Conservation (phyloP, 92 coral and sea anemone genomes). For the Blastomussa wellsi region DNA sequence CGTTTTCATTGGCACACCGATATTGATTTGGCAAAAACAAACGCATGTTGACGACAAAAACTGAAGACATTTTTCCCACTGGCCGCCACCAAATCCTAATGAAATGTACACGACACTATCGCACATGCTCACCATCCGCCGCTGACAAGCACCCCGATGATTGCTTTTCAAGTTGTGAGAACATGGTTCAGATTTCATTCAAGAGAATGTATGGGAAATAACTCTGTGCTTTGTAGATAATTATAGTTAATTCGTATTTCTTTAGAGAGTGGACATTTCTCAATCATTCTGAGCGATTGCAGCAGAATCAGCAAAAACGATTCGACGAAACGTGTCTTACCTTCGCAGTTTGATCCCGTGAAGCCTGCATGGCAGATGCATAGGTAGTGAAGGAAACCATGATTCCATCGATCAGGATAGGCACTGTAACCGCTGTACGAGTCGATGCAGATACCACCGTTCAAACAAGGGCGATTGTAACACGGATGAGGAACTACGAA, state of each 20-base stretch:
- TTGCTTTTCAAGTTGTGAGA: too few relatives aligned
- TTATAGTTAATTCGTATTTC: not conserved
- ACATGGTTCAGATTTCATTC: too few relatives aligned
- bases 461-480: slow-evolving; percentile 82
- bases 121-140: too few relatives aligned
- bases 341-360: slow-evolving; percentile 89
- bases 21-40: too few relatives aligned
- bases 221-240: too few relatives aligned
- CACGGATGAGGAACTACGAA: slow-evolving; percentile 95
- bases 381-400: slow-evolving; percentile 89
- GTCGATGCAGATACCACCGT: slow-evolving; percentile 92
- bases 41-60: too few relatives aligned
- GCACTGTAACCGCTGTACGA: slow-evolving; percentile 96
- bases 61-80: too few relatives aligned
- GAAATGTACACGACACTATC: too few relatives aligned
- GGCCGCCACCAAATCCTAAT: too few relatives aligned
- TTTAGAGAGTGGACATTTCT: not conserved
- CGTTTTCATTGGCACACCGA: too few relatives aligned
- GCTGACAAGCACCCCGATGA: too few relatives aligned
- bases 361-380: slow-evolving; percentile 89
- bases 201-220: too few relatives aligned
- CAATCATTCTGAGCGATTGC: not conserved
- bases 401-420: slow-evolving; percentile 91
- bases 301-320: not conserved
- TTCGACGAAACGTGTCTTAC: slow-evolving; percentile 35